Conservation (phyloP, 2,113 vertebrate species). For the Lycocorax pyrrhopterus region DNA sequence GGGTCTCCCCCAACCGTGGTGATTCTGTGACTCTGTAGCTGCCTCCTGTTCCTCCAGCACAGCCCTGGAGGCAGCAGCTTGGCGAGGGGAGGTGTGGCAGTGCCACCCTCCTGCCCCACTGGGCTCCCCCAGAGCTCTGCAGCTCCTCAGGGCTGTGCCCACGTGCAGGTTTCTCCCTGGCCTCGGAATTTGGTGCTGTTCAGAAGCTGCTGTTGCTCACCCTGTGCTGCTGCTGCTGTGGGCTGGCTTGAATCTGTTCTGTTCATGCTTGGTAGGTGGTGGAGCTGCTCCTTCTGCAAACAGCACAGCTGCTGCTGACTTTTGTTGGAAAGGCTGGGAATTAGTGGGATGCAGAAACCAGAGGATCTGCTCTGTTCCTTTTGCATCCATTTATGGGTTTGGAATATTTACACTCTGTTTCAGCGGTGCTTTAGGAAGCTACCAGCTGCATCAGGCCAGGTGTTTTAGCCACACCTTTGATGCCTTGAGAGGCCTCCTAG, state of each 20-base stretch:
- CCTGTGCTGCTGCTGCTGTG: not conserved
- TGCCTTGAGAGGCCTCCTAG: too few species aligned
- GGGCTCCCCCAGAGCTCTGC: not conserved
- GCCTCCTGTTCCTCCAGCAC: not conserved
- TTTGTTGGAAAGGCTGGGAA: not conserved
- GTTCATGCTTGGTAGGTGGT: not conserved
- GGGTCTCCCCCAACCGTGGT: not conserved
- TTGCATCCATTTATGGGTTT: accelerated
- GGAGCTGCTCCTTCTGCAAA: not conserved
- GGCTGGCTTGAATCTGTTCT: not conserved
- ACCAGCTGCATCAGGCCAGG: not conserved
- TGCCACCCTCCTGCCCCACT: not conserved
- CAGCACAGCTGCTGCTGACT: not conserved
- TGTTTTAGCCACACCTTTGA: not conserved
- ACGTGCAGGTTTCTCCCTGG: not conserved
- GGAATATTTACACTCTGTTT: not conserved
- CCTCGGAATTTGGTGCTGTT: accelerated
- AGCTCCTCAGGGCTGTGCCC: not conserved
- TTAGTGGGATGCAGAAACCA: not conserved
- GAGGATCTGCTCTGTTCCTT: not conserved
- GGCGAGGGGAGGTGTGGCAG: not conserved
- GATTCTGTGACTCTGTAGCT: not conserved
- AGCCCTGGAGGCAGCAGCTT: not conserved
- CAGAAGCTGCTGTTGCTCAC: not conserved
- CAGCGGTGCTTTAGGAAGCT: not conserved